A percentile compares a stretch with the other conserved stretches of the same genome.
These are phyloP conservation scores for Rhodeus uyekii DNA, from an alignment of 2,797 vertebrate species.

Conservation along the genomic window DNA sequence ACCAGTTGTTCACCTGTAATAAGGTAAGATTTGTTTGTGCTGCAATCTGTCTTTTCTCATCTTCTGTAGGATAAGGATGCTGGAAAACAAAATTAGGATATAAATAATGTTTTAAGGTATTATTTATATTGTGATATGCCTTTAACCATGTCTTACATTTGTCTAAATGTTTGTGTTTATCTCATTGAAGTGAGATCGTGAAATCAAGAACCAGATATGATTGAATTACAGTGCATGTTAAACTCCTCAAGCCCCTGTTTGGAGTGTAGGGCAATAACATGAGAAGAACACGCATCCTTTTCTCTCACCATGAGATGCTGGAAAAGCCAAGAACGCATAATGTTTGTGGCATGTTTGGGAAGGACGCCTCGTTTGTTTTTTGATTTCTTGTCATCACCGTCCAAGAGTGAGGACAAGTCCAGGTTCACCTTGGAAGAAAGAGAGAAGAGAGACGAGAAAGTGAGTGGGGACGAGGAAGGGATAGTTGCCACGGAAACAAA, in stretches of 20 bases:
- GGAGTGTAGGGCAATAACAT: not conserved
- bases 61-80: slow-evolving; percentile 98
- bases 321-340: slow-evolving; percentile 99
- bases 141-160: too few species aligned
- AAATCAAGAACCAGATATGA: not conserved
- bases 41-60: slow-evolving; percentile 97
- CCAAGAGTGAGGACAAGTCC: slow-evolving; percentile 94
- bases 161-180: not conserved
- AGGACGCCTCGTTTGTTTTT: slow-evolving; percentile 97
- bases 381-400: slow-evolving; percentile 97
- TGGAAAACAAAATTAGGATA: slow-evolving; percentile 56
- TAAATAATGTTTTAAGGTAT: not conserved
- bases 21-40: slow-evolving; percentile 96
- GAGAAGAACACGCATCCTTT: not conserved
- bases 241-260: not conserved
- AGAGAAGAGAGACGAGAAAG: slow-evolving; percentile 45
- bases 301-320: slow-evolving; percentile 98
- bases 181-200: not conserved
- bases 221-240: not conserved
- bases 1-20: slow-evolving; percentile 99
- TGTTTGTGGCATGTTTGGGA: slow-evolving; percentile 98
- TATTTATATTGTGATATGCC: not conserved
- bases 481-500: slow-evolving; percentile 83
- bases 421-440: slow-evolving; percentile 85
- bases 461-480: slow-evolving; percentile 23